A percentile compares a stretch with the other conserved stretches of the same genome.
phyloP scores from a whole-genome alignment of 2,113 vertebrate species.

The Hystrix brachyura region DNA sequence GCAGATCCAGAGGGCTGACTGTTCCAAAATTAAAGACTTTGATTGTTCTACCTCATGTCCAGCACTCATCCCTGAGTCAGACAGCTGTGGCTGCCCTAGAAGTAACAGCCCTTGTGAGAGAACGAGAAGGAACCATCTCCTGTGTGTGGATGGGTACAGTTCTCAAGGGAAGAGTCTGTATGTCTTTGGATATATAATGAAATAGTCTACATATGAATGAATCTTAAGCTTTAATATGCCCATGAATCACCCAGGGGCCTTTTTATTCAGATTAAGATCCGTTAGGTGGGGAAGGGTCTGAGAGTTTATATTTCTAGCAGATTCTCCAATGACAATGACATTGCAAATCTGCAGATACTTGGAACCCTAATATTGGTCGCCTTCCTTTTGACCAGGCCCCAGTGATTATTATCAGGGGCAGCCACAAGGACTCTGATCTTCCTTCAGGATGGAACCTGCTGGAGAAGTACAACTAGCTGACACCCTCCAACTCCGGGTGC shows the following conservation, averaged over 20 bases:
- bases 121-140: neutral
- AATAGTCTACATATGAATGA: neutral
- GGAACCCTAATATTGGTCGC: neutral
- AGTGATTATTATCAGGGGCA: neutral
- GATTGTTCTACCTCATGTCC: neutral
- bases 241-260: neutral
- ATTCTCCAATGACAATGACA: neutral
- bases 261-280: neutral
- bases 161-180: neutral
- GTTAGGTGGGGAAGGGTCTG: neutral
- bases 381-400: neutral
- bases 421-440: neutral
- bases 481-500: neutral
- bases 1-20: too few species aligned
- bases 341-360: neutral
- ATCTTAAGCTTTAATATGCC: neutral
- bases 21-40: neutral
- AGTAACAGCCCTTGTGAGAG: neutral
- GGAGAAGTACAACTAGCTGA: neutral
- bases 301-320: neutral
- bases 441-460: neutral
- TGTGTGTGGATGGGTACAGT: neutral
- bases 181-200: neutral
- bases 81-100: neutral
- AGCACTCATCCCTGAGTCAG: fast-evolving